These are phyloP conservation scores for Glareola pratincola DNA, from an alignment of 2,113 vertebrate genomes.

Conservation along the genomic window DNA sequence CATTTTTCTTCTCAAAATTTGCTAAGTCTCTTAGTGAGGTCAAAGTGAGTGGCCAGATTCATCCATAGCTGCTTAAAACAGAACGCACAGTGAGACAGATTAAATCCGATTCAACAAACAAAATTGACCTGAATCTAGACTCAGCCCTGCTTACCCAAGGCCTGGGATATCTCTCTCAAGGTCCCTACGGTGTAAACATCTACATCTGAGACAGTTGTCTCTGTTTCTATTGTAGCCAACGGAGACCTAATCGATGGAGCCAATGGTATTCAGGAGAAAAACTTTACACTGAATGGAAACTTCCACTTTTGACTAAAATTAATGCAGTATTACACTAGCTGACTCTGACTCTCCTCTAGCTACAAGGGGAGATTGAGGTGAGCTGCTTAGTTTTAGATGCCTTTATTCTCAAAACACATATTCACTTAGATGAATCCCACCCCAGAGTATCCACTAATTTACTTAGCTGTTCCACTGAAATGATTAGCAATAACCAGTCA, in stretches of 20 bases:
- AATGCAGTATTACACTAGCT: neutral
- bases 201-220: neutral
- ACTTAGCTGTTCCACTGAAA: neutral
- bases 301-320: neutral
- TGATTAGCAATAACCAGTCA: neutral
- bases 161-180: neutral
- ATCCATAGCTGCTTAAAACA: neutral
- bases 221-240: neutral
- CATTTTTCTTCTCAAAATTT: neutral
- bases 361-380: neutral
- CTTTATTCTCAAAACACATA: neutral
- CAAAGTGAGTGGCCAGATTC: neutral
- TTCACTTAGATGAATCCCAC: neutral
- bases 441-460: neutral
- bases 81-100: neutral
- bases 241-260: neutral
- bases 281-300: neutral
- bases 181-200: fast-evolving
- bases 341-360: neutral
- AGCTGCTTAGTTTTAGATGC: neutral
- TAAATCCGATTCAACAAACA: neutral
- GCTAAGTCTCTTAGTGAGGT: neutral
- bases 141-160: neutral
- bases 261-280: neutral
- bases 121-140: neutral